These are phyloP conservation scores for Megaustenia siamemsis DNA, from an alignment of 2,888 invertebrate genomes.

Conservation along the genomic window DNA sequence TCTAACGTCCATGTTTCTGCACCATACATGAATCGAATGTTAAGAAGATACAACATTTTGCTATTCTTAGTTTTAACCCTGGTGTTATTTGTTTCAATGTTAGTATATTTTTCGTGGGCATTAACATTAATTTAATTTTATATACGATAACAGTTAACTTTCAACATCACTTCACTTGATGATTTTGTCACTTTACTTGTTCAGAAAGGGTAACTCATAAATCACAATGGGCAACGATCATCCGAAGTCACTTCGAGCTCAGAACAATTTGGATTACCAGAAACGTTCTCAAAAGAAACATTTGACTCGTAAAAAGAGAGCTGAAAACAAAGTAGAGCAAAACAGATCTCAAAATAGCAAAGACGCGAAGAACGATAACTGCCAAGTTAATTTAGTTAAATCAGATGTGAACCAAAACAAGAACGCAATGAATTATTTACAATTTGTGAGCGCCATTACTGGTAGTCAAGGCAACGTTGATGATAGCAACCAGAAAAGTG, in stretches of 20 bases:
- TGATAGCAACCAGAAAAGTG: background rate
- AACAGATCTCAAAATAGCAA: background rate
- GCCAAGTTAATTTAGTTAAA: background rate
- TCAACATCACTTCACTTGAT: too few relatives aligned
- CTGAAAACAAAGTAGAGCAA: background rate
- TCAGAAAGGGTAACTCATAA: too few relatives aligned
- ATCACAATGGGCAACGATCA: constrained; percentile 11
- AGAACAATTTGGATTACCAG: background rate
- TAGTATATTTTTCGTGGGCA: too few relatives aligned
- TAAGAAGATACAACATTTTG: too few relatives aligned
- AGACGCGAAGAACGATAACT: background rate
- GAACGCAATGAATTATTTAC: background rate
- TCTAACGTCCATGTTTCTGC: too few relatives aligned
- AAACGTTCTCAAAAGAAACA: background rate
- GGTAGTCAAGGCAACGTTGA: background rate
- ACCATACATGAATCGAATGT: too few relatives aligned
- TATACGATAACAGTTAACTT: too few relatives aligned
- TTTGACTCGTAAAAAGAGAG: background rate
- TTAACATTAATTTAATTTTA: too few relatives aligned
- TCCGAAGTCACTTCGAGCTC: background rate
- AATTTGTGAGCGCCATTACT: background rate
- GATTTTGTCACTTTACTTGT: too few relatives aligned
- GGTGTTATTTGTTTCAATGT: too few relatives aligned
- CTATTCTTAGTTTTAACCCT: too few relatives aligned
- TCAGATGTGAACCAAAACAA: background rate